Conservation (phyloP, 2,797 vertebrate species). For the Salarias fasciatus region DNA sequence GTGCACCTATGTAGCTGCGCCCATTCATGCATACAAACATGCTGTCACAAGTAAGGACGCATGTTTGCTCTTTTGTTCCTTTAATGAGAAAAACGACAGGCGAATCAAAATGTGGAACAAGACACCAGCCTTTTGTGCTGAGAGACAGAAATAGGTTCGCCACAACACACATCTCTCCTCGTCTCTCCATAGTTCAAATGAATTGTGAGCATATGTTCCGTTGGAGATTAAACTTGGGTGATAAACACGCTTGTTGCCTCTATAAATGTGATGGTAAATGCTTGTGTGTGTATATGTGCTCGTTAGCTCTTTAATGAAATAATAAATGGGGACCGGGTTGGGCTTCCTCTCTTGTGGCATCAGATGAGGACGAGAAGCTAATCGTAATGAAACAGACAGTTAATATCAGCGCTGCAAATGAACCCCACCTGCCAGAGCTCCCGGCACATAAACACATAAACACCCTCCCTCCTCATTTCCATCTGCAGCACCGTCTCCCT, state of each 20-base stretch:
- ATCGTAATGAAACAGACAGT: slow-evolving; percentile 68
- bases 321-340: slow-evolving; percentile 62
- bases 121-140: slow-evolving; percentile 27
- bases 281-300: slow-evolving; percentile 60
- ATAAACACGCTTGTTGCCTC: slow-evolving; percentile 75
- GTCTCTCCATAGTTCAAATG: slow-evolving; percentile 27
- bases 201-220: slow-evolving; percentile 76
- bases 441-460: slow-evolving; percentile 43
- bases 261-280: slow-evolving; percentile 72
- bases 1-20: slow-evolving; percentile 33
- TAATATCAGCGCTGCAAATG: slow-evolving; percentile 67
- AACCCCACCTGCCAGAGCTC: slow-evolving; percentile 70
- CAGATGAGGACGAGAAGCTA: slow-evolving; percentile 59
- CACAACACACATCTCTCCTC: slow-evolving; percentile 34
- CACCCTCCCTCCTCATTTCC: slow-evolving; percentile 34
- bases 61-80: slow-evolving; percentile 36
- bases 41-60: slow-evolving; percentile 13
- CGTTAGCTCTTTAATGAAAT: slow-evolving; percentile 74
- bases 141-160: slow-evolving; percentile 35
- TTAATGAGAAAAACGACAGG: slow-evolving; percentile 20
- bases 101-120: slow-evolving; percentile 37
- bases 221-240: slow-evolving; percentile 71
- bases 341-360: slow-evolving; percentile 62
- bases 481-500: slow-evolving; percentile 22
- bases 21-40: slow-evolving; percentile 32